Evolutionary conservation across 2,113 vertebrate genomes (phyloP), one percentile per base, ranked within the genome.

Genomic region (Pleuronectes platessa): DNA sequence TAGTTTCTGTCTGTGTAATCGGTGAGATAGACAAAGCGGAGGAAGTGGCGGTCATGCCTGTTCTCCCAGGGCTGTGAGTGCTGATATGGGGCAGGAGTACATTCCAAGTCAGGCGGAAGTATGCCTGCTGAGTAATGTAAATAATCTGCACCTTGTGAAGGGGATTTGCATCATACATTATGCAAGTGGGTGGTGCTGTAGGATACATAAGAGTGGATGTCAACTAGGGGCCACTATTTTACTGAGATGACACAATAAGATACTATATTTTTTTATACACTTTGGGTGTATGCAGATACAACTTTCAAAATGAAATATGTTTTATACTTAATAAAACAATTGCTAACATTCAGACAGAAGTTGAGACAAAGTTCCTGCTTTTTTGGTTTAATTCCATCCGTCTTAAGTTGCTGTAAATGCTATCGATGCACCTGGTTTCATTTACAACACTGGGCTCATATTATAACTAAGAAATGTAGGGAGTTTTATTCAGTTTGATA

Each of bases 11-110:
- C 24, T 18, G 24, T 71, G 24, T 24, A 23, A 23, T 24, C 2
- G 2, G 15, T 20, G 59, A 4, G 40, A 21, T 2, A 7, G 12
- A 23, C 5, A 15, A 6, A 40, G 56, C 40, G 11, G 53, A 83
- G 74, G 86, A 81, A 73, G 79, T 61, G 53, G 17, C 47, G 12
- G 49, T 47, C 4, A 12, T 31, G 56, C 12, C 8, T 37, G 54
- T 51, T 31, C 18, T 58, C 9, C 11, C 4, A 5, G 0, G 26
- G 27, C 45, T 9, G 2, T 5, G 11, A 71, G 14, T 23, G 40
- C 71, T 78, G 73, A 51, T 63, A 67, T 56, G 23, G 45, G 23
- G 45, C 66, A 45, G 31, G 1, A n/a, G 23, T 21, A 4, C 20
- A 18, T 49, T 49, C 14, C 5, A 60, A 60, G 45, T 74, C 18